A percentile compares a stretch with the other conserved stretches of the same genome.
phyloP scores from a whole-genome alignment of 1,140 invertebrate species.

The Idris sp. region DNA sequence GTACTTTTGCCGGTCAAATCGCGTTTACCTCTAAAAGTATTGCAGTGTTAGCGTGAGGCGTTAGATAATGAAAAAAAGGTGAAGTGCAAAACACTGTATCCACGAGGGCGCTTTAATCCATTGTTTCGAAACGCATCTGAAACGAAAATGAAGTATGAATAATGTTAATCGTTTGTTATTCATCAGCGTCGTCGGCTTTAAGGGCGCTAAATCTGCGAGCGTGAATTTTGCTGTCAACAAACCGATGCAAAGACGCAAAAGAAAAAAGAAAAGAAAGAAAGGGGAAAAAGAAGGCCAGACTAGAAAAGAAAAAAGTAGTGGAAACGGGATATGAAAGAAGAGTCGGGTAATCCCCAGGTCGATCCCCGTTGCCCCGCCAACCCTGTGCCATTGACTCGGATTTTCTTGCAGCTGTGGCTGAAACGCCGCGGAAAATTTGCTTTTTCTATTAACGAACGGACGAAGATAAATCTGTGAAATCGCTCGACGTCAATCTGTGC shows the following conservation, averaged over 20 bases:
- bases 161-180: constrained; percentile 41
- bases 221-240: constrained; percentile 35
- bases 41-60: constrained; percentile 16
- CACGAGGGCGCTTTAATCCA: constrained; percentile 24
- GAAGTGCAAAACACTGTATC: constrained; percentile 39
- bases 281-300: neutral
- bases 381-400: constrained; percentile 48
- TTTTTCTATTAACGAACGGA: constrained; percentile 61
- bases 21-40: constrained; percentile 40
- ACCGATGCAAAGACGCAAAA: neutral
- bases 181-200: constrained; percentile 10
- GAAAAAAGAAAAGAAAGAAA: neutral
- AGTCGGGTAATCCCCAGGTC: constrained; percentile 37
- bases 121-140: constrained; percentile 19
- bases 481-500: constrained; percentile 58
- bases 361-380: constrained; percentile 22
- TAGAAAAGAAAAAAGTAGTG: neutral
- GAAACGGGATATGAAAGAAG: constrained; percentile 30
- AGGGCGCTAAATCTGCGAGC: constrained; percentile 19
- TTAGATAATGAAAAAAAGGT: constrained; percentile 21
- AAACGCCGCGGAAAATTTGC: constrained; percentile 56
- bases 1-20: constrained; percentile 42
- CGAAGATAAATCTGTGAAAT: constrained; percentile 61
- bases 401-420: constrained; percentile 58
- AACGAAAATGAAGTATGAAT: constrained; percentile 47